phyloP scores from a whole-genome alignment of 2,888 invertebrate species.

The Aporophyla nigra region DNA sequence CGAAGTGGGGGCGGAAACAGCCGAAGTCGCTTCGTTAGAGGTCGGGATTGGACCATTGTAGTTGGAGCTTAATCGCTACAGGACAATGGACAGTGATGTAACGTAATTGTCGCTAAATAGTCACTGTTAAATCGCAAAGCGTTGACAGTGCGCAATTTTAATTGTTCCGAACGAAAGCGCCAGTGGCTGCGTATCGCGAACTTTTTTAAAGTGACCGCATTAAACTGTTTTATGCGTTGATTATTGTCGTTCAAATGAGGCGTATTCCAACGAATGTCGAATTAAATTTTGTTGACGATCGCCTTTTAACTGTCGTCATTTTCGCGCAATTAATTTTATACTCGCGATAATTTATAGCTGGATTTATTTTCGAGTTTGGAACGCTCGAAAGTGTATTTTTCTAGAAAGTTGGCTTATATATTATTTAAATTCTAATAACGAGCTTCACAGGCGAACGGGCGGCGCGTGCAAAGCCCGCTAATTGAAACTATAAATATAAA shows the following conservation, averaged over 20 bases:
- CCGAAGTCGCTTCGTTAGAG: slow-evolving; percentile 89
- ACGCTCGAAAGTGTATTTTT: slow-evolving; percentile 58
- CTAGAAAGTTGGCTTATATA: slow-evolving; percentile 68
- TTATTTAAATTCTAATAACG: slow-evolving; percentile 75
- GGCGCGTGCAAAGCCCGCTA: slow-evolving; percentile 83
- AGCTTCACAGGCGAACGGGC: slow-evolving; percentile 71
- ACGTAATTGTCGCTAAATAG: slow-evolving; percentile 89
- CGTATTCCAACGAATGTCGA: slow-evolving; percentile 80
- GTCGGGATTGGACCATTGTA: slow-evolving; percentile 87
- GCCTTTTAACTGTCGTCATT: slow-evolving; percentile 82
- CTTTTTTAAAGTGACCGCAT: slow-evolving; percentile 79
- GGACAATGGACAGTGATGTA: slow-evolving; percentile 89
- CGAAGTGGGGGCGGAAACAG: slow-evolving; percentile 85
- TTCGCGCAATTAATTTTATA: slow-evolving; percentile 82
- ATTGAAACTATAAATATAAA: slow-evolving; percentile 90
- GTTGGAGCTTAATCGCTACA: slow-evolving; percentile 82
- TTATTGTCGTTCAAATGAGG: slow-evolving; percentile 84
- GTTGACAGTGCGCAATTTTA: slow-evolving; percentile 81
- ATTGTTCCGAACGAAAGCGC: slow-evolving; percentile 71
- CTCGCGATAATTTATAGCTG: slow-evolving; percentile 77
- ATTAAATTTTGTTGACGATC: slow-evolving; percentile 85
- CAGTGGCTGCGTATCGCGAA: slow-evolving; percentile 67
- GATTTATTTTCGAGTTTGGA: slow-evolving; percentile 67
- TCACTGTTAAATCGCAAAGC: slow-evolving; percentile 78
- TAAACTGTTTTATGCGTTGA: slow-evolving; percentile 84